Conservation (phyloP, 37 sponge, comb jelly and placozoan species). For the Ephydatia muelleri region DNA sequence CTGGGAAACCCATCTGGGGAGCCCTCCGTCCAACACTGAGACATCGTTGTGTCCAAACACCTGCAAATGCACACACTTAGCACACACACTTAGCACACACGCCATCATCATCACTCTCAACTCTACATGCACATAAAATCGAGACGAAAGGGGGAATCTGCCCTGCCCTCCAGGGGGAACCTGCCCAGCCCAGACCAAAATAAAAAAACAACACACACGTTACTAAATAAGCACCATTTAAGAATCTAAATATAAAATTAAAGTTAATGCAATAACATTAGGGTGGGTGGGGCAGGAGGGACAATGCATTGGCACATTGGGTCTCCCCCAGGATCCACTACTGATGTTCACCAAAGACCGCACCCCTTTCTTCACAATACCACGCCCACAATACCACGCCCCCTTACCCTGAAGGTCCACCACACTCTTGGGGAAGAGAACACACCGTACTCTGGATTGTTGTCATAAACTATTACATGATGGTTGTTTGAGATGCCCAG, state of each 20-base stretch:
- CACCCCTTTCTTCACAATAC: too few relatives aligned
- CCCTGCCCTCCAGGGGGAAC: background rate
- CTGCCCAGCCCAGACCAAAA: too few relatives aligned
- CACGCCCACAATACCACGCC: too few relatives aligned
- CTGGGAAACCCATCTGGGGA: conserved; percentile 49
- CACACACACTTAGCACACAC: too few relatives aligned
- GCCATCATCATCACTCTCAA: background rate
- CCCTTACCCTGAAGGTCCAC: conserved; percentile 83
- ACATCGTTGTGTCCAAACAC: conserved; percentile 74
- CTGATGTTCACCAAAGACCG: too few relatives aligned
- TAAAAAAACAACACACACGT: too few relatives aligned
- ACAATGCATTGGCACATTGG: background rate
- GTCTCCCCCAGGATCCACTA: too few relatives aligned
- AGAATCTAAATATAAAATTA: background rate
- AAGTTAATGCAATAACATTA: background rate
- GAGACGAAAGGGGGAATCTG: background rate
- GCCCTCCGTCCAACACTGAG: conserved; percentile 81
- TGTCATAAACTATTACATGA: conserved; percentile 83
- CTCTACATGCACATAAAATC: too few relatives aligned
- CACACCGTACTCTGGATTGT: conserved; percentile 65
- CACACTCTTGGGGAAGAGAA: conserved; percentile 80
- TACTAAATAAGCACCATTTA: too few relatives aligned
- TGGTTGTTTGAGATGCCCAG: conserved; percentile 62
- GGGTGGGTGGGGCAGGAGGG: background rate
- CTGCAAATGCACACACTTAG: too few relatives aligned